Conservation (phyloP, 2,797 vertebrate genomes). For the Gymnocypris eckloni region DNA sequence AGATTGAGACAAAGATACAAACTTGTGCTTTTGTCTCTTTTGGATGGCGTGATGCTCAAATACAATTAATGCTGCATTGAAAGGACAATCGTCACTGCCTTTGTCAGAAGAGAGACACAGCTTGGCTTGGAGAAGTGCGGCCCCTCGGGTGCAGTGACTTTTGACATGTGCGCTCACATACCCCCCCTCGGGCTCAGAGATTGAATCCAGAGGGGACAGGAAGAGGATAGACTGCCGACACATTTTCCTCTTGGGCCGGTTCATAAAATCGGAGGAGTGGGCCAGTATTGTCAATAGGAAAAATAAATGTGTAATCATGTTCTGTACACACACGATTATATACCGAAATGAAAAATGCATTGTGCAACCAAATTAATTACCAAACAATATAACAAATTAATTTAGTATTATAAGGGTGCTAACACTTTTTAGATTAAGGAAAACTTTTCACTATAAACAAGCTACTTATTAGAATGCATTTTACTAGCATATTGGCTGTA, state of each 20-base stretch:
- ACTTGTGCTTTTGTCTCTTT: constrained; percentile 53
- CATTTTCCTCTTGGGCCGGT: constrained; percentile 39
- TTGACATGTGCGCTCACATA: constrained; percentile 73
- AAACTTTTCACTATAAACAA: background rate
- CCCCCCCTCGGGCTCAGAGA: constrained; percentile 56
- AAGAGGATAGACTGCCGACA: constrained; percentile 65
- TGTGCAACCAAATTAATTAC: background rate
- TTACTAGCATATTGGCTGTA: background rate
- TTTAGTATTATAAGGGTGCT: background rate
- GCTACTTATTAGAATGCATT: background rate
- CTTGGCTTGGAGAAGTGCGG: constrained; percentile 60
- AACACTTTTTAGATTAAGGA: background rate
- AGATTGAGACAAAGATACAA: constrained; percentile 47
- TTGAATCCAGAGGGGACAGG: constrained; percentile 55
- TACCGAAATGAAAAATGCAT: background rate
- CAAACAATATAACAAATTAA: too few species aligned
- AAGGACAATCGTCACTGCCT: constrained; percentile 53
- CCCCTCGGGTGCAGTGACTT: constrained; percentile 69
- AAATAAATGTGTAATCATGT: background rate
- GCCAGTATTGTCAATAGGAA: background rate
- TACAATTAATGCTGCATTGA: constrained; percentile 63
- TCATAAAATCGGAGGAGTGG: constrained; percentile 10
- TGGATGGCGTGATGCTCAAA: constrained; percentile 62
- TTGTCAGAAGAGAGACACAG: constrained; percentile 60
- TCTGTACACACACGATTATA: background rate